phyloP scores from a whole-genome alignment of 2,113 vertebrate genomes.

The Amblyopsis rosae region DNA sequence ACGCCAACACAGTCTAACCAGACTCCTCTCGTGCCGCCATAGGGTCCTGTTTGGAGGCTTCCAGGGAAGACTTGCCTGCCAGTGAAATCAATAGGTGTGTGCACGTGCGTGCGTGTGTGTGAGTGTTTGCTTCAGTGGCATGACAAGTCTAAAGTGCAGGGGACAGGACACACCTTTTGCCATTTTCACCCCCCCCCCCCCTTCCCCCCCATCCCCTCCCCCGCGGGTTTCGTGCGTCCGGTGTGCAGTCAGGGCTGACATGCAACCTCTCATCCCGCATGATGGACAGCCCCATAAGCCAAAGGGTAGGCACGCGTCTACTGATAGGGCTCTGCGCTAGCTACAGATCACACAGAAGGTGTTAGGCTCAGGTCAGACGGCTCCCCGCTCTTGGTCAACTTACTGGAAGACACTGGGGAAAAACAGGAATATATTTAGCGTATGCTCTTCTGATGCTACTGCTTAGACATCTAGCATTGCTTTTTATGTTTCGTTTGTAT shows the following conservation, averaged over 20 bases:
- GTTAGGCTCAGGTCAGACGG: conserved; percentile 53
- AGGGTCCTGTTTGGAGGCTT: conserved; percentile 28
- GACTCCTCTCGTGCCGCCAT: conserved; percentile 31
- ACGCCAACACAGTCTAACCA: conserved; percentile 49
- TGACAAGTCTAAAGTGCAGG: conserved; percentile 28
- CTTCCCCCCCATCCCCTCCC: conserved; percentile 38
- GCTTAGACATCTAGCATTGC: too few relatives aligned
- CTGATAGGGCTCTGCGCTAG: conserved; percentile 37
- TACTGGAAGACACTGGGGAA: not conserved
- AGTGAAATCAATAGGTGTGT: conserved; percentile 21
- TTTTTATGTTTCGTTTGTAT: too few relatives aligned
- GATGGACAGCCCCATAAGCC: conserved; percentile 52
- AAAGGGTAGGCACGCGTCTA: conserved; percentile 45
- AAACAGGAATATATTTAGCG: too few relatives aligned
- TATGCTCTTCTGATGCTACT: too few relatives aligned
- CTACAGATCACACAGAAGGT: conserved; percentile 42
- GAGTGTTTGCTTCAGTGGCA: conserved; percentile 28
- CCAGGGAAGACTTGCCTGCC: conserved; percentile 20
- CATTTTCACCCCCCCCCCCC: conserved; percentile 20
- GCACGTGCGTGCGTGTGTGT: not conserved
- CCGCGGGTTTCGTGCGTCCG: conserved; percentile 68
- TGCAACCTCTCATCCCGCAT: conserved; percentile 57
- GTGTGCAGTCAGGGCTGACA: conserved; percentile 73
- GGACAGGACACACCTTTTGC: conserved; percentile 38
- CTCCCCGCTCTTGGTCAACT: conserved; percentile 17